phyloP scores from a whole-genome alignment of 2,113 vertebrate species.

The Poicephalus meyeri region DNA sequence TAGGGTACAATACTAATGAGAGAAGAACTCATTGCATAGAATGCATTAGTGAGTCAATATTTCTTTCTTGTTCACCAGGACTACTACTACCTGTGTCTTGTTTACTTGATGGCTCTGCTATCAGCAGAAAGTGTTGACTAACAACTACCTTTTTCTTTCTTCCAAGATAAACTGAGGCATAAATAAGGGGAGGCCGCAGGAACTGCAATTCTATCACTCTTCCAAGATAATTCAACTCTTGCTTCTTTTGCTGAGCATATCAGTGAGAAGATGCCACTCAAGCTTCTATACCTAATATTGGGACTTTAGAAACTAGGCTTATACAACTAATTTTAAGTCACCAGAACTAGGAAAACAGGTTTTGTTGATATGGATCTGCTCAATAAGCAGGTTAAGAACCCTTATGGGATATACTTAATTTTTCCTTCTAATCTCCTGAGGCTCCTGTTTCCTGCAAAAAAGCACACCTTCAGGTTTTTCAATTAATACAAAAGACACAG shows the following conservation, averaged over 20 bases:
- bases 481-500: not conserved
- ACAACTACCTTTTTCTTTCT: not conserved
- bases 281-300: not conserved
- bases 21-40: not conserved
- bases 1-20: not conserved
- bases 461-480: not conserved
- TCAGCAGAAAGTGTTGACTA: not conserved
- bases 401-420: not conserved
- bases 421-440: not conserved
- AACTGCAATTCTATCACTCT: not conserved
- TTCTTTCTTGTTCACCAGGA: not conserved
- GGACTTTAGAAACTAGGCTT: not conserved
- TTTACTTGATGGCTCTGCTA: not conserved
- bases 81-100: not conserved
- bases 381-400: not conserved
- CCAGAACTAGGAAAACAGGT: not conserved
- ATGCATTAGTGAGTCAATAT: not conserved
- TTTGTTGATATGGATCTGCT: conserved; percentile 31
- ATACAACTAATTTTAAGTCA: not conserved
- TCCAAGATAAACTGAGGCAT: not conserved
- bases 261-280: not conserved
- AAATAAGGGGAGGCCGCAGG: not conserved
- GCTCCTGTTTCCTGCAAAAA: conserved; percentile 14
- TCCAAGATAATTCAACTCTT: not conserved
- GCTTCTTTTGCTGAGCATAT: not conserved